phyloP scores from a whole-genome alignment of 2,888 invertebrate species.

The Habrosyne pyritoides region DNA sequence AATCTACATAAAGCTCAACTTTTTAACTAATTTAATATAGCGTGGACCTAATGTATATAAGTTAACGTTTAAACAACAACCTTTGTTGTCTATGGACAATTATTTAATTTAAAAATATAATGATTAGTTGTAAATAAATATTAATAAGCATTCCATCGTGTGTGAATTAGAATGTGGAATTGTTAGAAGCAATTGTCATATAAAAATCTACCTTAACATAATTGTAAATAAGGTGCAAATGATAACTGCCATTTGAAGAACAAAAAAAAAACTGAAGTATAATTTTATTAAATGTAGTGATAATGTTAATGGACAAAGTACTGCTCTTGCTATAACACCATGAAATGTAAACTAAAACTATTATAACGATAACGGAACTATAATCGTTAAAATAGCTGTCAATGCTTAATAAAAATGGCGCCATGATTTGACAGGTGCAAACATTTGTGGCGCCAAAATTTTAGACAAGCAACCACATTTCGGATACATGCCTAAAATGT shows the following conservation, averaged over 20 bases:
- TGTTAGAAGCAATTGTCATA: conserved; percentile 39
- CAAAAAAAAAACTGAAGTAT: conserved; percentile 28
- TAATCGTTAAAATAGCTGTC: conserved; percentile 10
- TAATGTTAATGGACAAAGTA: conserved; percentile 43
- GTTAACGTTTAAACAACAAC: conserved; percentile 17
- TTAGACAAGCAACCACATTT: background rate
- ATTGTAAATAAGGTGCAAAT: conserved; percentile 59
- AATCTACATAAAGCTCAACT: conserved; percentile 31
- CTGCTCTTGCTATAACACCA: conserved; percentile 63
- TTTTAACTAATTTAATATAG: conserved; percentile 38
- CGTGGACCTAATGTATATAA: conserved; percentile 56
- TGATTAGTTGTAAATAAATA: conserved; percentile 49
- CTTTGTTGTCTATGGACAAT: conserved; percentile 35
- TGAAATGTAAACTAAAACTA: conserved; percentile 30
- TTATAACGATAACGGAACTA: conserved; percentile 20
- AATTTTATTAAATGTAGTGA: conserved; percentile 37
- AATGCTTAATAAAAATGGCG: background rate
- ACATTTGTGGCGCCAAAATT: conserved; percentile 1
- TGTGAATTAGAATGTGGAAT: conserved; percentile 56
- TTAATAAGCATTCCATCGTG: conserved; percentile 68
- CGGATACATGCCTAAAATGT: conserved; percentile 11
- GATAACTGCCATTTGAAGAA: conserved; percentile 56
- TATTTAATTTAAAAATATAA: conserved; percentile 36
- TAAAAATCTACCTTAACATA: conserved; percentile 40
- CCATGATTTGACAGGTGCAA: conserved; percentile 5